These are phyloP conservation scores for Lagopus muta DNA, from an alignment of 2,113 vertebrate species.

Conservation along the genomic window DNA sequence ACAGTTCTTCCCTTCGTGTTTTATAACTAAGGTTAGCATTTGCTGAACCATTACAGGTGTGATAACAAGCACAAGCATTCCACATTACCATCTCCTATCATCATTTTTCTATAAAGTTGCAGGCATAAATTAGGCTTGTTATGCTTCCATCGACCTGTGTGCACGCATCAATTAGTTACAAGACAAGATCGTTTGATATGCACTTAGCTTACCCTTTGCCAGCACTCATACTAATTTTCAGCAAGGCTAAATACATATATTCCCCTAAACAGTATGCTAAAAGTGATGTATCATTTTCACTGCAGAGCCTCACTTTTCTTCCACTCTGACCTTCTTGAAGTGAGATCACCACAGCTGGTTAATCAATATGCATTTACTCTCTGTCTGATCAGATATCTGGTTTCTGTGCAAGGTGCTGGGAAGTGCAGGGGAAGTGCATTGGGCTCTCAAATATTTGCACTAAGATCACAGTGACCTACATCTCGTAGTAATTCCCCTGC, in stretches of 20 bases:
- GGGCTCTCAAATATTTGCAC: constrained; percentile 20
- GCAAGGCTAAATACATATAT: background rate
- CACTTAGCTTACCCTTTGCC: background rate
- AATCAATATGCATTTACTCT: background rate
- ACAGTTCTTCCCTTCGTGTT: background rate
- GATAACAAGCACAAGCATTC: background rate
- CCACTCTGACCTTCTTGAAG: background rate
- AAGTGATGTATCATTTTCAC: background rate
- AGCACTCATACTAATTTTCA: background rate
- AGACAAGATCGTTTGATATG: background rate
- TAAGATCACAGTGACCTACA: constrained; percentile 59
- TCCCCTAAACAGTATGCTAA: background rate
- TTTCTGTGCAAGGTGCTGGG: background rate
- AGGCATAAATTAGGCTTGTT: background rate
- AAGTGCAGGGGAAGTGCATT: background rate
- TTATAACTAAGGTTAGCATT: background rate
- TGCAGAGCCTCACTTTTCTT: background rate
- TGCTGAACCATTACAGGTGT: background rate
- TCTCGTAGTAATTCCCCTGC: constrained; percentile 41
- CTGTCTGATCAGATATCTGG: background rate
- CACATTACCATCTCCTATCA: background rate
- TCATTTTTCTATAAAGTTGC: background rate
- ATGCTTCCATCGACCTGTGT: background rate
- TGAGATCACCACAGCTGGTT: background rate
- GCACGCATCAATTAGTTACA: background rate